phyloP scores from a whole-genome alignment of 2,888 invertebrate genomes.

The Phytoseiulus persimilis region DNA sequence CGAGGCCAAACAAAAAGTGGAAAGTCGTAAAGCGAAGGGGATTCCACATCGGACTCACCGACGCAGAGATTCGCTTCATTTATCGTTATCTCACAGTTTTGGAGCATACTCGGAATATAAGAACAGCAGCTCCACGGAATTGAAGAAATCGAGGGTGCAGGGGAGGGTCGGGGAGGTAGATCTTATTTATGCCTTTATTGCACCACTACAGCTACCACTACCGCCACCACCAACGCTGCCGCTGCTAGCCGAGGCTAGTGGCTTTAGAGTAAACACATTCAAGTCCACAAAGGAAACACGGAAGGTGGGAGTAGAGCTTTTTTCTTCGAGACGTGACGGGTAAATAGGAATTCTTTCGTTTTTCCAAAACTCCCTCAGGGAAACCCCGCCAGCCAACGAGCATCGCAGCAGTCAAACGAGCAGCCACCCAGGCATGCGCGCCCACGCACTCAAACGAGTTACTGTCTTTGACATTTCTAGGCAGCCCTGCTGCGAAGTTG shows the following conservation, averaged over 20 bases:
- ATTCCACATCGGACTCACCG: neutral
- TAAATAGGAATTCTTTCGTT: neutral
- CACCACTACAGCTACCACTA: neutral
- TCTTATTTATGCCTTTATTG: slow-evolving; percentile 5
- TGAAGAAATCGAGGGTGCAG: neutral
- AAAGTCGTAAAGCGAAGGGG: neutral
- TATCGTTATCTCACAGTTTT: neutral
- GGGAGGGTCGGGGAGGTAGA: neutral
- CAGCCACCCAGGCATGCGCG: neutral
- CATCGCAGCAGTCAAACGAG: neutral
- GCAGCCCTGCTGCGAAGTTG: neutral
- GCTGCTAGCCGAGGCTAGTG: neutral
- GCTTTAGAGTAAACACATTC: neutral
- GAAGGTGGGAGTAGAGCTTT: neutral
- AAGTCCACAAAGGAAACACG: neutral
- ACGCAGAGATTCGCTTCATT: neutral
- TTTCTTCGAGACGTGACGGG: slow-evolving; percentile 5
- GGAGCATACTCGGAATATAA: neutral
- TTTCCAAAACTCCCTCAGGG: neutral
- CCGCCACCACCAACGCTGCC: neutral
- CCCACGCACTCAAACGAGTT: neutral
- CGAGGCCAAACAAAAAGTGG: neutral
- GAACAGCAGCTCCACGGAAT: too few species aligned
- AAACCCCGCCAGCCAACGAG: neutral
- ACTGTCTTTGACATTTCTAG: neutral